These are phyloP conservation scores for Eriosoma lanigerum DNA, from an alignment of 1,140 invertebrate genomes.

Conservation along the genomic window DNA sequence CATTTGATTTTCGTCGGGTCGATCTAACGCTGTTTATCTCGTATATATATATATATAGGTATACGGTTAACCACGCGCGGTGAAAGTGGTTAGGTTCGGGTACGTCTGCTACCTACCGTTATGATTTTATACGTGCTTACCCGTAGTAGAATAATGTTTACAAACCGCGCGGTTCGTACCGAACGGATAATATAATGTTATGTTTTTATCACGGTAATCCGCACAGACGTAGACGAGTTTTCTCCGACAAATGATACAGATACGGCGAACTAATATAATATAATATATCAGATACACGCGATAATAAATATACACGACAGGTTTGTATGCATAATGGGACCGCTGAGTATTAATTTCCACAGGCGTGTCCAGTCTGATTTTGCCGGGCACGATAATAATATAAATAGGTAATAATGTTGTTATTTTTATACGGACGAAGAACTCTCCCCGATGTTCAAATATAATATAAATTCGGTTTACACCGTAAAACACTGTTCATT, in stretches of 20 bases:
- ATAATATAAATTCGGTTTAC: no score
- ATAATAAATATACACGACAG: no score
- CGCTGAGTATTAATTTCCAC: no score
- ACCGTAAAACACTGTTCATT: no score
- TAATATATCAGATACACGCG: no score
- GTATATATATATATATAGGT: neutral
- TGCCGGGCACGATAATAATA: neutral
- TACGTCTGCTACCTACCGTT: slow-evolving; percentile 40
- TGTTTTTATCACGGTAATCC: slow-evolving; percentile 30
- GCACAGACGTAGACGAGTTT: neutral
- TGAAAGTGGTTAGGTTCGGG: slow-evolving; percentile 31
- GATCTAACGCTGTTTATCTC: neutral
- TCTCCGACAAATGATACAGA: neutral
- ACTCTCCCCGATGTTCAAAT: no score
- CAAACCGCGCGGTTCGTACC: neutral
- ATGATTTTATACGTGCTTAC: neutral
- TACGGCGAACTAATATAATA: neutral
- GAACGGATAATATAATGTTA: neutral
- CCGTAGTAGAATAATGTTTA: neutral
- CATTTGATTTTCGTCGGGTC: slow-evolving; percentile 14
- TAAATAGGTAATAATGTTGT: no score
- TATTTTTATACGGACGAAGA: no score
- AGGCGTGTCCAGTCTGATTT: neutral
- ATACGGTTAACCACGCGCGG: neutral
- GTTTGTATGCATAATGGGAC: no score